These are phyloP conservation scores for Dendroctonus valens DNA, from an alignment of 1,140 invertebrate species.

Conservation along the genomic window DNA sequence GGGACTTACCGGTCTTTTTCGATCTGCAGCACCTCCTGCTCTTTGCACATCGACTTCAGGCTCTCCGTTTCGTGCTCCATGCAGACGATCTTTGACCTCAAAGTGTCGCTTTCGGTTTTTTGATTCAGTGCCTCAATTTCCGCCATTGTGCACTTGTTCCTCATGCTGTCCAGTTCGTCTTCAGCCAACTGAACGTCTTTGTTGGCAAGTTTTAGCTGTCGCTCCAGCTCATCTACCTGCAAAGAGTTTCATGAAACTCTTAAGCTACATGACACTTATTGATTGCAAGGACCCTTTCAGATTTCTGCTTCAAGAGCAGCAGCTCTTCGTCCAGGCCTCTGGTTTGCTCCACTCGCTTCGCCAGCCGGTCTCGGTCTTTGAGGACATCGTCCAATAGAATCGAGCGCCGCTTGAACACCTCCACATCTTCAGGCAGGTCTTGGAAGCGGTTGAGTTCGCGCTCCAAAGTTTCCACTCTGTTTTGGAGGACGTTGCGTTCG, in stretches of 20 bases:
- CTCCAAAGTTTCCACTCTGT: constrained; percentile 37
- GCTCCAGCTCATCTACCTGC: constrained; percentile 34
- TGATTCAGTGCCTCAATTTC: constrained; percentile 31
- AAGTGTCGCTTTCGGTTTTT: constrained; percentile 33
- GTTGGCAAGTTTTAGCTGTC: constrained; percentile 33
- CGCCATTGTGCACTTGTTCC: constrained; percentile 29
- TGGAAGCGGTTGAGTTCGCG: constrained; percentile 33
- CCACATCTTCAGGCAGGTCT: constrained; percentile 38
- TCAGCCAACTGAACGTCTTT: constrained; percentile 35
- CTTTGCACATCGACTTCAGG: constrained; percentile 38
- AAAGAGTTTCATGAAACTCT: neutral
- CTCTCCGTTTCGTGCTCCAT: constrained; percentile 40
- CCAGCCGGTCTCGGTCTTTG: constrained; percentile 32
- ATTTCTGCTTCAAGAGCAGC: constrained; percentile 20
- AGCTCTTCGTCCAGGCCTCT: constrained; percentile 32
- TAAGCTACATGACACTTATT: neutral
- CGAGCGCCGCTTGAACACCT: constrained; percentile 35
- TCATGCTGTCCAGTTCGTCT: constrained; percentile 38
- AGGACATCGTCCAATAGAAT: constrained; percentile 35
- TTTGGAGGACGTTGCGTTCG: constrained; percentile 38
- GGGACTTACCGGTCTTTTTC: constrained; percentile 36
- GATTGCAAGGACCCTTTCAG: constrained; percentile 15
- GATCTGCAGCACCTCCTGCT: constrained; percentile 39
- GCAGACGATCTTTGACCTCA: constrained; percentile 29
- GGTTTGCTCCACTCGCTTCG: constrained; percentile 36